Evolutionary conservation across 2,888 invertebrate genomes (phyloP).

Genomic region (Gortyna flavago): DNA sequence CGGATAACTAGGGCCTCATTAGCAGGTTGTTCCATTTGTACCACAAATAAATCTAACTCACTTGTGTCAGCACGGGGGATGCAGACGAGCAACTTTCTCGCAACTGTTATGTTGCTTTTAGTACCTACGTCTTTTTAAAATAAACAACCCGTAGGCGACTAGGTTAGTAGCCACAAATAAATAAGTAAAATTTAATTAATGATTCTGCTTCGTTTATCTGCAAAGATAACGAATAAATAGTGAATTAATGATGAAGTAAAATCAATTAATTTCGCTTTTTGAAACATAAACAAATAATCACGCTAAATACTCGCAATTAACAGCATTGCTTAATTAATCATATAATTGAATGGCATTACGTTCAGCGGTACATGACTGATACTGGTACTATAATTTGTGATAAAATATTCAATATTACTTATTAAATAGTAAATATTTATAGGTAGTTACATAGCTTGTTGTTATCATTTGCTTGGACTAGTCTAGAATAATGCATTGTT

Average conservation of each 20-base stretch:
- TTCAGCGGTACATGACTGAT: slow-evolving; percentile 14
- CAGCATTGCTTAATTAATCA: slow-evolving; percentile 33
- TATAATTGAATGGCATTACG: slow-evolving; percentile 24
- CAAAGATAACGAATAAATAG: slow-evolving; percentile 16
- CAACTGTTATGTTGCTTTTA: neutral
- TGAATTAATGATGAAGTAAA: slow-evolving; percentile 25
- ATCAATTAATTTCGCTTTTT: slow-evolving; percentile 34
- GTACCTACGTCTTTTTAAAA: neutral
- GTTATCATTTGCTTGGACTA: neutral
- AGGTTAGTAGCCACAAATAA: neutral
- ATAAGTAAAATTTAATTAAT: slow-evolving; percentile 17
- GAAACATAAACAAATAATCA: slow-evolving; percentile 3
- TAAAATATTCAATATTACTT: slow-evolving; percentile 19
- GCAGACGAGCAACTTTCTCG: slow-evolving; percentile 46
- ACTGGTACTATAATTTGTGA: slow-evolving; percentile 32
- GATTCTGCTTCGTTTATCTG: neutral
- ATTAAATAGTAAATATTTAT: slow-evolving; percentile 20
- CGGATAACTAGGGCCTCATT: slow-evolving; percentile 67
- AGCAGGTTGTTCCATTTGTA: slow-evolving; percentile 66
- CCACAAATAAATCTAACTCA: slow-evolving; percentile 65
- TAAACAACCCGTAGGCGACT: neutral
- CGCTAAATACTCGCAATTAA: slow-evolving; percentile 28
- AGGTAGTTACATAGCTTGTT: neutral
- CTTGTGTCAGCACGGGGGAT: slow-evolving; percentile 48
- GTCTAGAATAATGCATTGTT: neutral